phyloP scores from a whole-genome alignment of 2,113 vertebrate species.

The Pterocles burchelli region DNA sequence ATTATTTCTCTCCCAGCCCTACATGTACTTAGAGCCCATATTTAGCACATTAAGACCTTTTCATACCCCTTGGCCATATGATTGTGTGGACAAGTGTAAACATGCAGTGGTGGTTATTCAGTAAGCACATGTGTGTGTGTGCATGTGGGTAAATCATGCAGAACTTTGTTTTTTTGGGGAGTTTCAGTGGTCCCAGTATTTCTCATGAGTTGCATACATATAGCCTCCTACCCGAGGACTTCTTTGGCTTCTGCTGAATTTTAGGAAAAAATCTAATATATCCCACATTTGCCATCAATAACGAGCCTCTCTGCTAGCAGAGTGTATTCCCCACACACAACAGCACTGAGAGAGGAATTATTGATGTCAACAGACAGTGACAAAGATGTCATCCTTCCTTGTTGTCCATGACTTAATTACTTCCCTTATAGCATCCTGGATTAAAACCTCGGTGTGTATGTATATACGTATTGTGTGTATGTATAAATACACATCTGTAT shows the following conservation, averaged over 20 bases:
- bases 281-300: neutral
- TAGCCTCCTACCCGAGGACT: neutral
- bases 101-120: neutral
- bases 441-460: neutral
- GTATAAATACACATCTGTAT: neutral
- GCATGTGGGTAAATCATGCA: neutral
- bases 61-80: neutral
- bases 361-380: neutral
- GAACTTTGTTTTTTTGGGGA: neutral
- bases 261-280: neutral
- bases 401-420: neutral
- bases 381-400: neutral
- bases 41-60: neutral
- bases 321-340: accelerated
- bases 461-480: neutral
- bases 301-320: neutral
- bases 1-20: neutral
- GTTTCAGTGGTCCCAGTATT: neutral
- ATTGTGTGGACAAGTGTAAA: neutral
- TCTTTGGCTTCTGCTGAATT: neutral
- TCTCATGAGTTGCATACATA: neutral
- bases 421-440: neutral
- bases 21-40: accelerated
- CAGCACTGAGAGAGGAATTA: neutral
- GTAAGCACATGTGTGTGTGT: accelerated